Percentiles rank a stretch among this genome's conserved stretches.
Conservation (phyloP, 2,113 vertebrate species). For the Nestor notabilis region DNA sequence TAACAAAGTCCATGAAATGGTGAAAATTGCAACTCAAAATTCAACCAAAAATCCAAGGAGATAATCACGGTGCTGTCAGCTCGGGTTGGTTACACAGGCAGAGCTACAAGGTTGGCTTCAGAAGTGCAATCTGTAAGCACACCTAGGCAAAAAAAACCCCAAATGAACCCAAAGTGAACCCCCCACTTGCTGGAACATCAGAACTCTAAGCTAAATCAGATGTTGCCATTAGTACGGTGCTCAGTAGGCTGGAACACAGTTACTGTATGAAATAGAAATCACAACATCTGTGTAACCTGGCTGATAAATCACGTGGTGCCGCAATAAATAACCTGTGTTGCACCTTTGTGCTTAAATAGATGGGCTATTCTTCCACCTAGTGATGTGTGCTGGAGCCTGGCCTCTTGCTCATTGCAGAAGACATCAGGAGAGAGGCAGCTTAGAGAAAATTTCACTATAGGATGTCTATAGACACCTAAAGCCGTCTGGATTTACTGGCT, state of each 20-base stretch:
- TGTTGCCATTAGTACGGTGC: not conserved
- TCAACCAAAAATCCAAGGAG: not conserved
- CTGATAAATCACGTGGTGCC: accelerated
- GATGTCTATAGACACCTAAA: not conserved
- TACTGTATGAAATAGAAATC: not conserved
- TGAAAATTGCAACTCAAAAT: not conserved
- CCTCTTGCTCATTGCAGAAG: not conserved
- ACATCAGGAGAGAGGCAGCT: not conserved
- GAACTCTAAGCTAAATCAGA: not conserved
- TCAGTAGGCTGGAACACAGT: not conserved
- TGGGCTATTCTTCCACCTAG: accelerated
- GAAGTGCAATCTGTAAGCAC: not conserved
- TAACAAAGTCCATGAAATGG: not conserved
- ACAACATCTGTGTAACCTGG: no score
- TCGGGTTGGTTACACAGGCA: not conserved
- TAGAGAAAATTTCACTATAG: not conserved
- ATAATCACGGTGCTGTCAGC: not conserved
- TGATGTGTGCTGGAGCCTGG: accelerated
- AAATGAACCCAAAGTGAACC: no score
- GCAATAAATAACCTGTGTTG: not conserved
- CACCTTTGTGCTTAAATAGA: not conserved
- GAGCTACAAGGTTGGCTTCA: not conserved
- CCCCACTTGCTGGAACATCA: accelerated
- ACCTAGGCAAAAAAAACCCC: not conserved
- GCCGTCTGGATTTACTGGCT: not conserved